phyloP scores from a whole-genome alignment of 2,888 invertebrate species.

The Microplitis manilae region DNA sequence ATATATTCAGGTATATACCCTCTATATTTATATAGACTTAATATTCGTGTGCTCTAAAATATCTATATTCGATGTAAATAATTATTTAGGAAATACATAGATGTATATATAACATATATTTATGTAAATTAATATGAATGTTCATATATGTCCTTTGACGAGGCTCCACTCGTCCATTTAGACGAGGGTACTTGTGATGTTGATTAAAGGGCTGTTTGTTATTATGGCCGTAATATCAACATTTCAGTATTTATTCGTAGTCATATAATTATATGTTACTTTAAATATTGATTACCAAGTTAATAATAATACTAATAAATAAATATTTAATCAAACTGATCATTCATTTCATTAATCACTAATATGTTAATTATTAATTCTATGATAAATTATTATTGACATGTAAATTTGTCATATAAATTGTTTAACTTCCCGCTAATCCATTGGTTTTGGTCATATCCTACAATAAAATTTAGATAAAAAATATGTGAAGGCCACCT shows the following conservation, averaged over 20 bases:
- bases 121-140: not conserved
- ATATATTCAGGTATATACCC: conserved; percentile 11
- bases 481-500: no score
- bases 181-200: not conserved
- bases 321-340: not conserved
- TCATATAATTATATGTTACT: not conserved
- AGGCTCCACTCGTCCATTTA: not conserved
- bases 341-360: not conserved
- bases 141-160: not conserved
- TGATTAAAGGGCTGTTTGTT: conserved; percentile 4
- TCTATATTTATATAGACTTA: not conserved
- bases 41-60: not conserved
- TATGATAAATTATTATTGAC: not conserved
- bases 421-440: no score
- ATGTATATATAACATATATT: not conserved
- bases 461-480: no score
- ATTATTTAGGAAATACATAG: not conserved
- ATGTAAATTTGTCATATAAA: no score
- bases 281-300: not conserved
- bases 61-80: not conserved
- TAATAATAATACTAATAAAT: not conserved
- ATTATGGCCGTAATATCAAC: not conserved
- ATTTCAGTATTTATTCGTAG: not conserved
- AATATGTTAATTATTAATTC: not conserved
- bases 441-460: no score